Percentiles rank a stretch among this genome's conserved stretches.
Evolutionary conservation across 64 coral and sea anemone species (phyloP).

Genomic region (Montipora foliosa): DNA sequence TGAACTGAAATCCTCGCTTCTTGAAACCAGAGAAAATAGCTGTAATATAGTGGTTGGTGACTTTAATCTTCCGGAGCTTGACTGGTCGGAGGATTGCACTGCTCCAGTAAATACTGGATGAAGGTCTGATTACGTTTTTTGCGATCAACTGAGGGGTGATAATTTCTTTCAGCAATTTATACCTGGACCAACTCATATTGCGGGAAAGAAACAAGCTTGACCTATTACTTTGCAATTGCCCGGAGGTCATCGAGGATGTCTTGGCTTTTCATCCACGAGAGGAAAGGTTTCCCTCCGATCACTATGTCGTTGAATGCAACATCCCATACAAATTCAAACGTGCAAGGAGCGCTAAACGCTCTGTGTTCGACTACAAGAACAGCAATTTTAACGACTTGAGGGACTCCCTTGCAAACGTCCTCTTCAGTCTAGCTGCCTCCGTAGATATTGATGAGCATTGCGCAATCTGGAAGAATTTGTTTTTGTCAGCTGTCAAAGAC

Average conservation of each 20-base stretch:
- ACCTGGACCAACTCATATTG: slow-evolving; percentile 19
- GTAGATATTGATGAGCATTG: slow-evolving; percentile 58
- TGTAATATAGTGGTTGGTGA: slow-evolving; percentile 38
- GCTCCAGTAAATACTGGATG: neutral
- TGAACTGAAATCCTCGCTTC: neutral
- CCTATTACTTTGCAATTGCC: slow-evolving; percentile 21
- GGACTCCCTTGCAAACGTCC: neutral
- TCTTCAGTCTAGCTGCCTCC: neutral
- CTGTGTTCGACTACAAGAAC: slow-evolving; percentile 46
- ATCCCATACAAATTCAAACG: slow-evolving; percentile 19
- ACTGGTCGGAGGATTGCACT: neutral
- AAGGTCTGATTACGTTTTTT: neutral
- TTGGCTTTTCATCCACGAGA: neutral
- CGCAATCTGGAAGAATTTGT: slow-evolving; percentile 50
- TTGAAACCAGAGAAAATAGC: slow-evolving; percentile 10
- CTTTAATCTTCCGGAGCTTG: slow-evolving; percentile 20
- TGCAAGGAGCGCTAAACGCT: neutral
- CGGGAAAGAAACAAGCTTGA: slow-evolving; percentile 45
- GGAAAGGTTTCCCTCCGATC: slow-evolving; percentile 19
- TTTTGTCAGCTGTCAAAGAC: slow-evolving; percentile 25
- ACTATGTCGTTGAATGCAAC: slow-evolving; percentile 23
- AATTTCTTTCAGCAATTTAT: slow-evolving; percentile 53
- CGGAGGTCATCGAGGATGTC: slow-evolving; percentile 14
- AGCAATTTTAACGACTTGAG: slow-evolving; percentile 31
- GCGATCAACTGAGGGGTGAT: slow-evolving; percentile 51